These are phyloP conservation scores for Drosophila auraria DNA, from an alignment of 1,140 invertebrate genomes.

Conservation along the genomic window DNA sequence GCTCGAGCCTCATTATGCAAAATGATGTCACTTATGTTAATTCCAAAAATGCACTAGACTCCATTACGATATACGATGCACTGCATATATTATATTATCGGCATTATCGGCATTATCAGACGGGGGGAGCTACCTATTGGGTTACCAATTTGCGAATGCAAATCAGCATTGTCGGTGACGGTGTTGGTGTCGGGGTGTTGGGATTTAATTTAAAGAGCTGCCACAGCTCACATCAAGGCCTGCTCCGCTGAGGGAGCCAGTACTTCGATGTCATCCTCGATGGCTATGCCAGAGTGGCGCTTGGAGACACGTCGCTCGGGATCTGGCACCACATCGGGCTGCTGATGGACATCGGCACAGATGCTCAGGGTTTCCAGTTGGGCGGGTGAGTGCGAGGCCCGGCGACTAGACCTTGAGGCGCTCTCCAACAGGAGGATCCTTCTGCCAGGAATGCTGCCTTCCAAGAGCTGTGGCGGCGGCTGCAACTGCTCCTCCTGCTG, in stretches of 20 bases:
- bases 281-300: slow-evolving; percentile 34
- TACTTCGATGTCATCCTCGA: slow-evolving; percentile 56
- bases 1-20: slow-evolving; percentile 34
- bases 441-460: not conserved
- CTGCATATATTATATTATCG: slow-evolving; percentile 21
- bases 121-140: slow-evolving; percentile 33
- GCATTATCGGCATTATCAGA: not conserved
- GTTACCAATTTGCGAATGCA: slow-evolving; percentile 73
- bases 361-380: slow-evolving; percentile 41
- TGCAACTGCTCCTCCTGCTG: not conserved
- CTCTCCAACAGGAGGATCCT: not conserved
- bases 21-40: slow-evolving; percentile 51
- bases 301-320: not conserved
- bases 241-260: slow-evolving; percentile 8
- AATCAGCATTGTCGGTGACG: slow-evolving; percentile 28
- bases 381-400: slow-evolving; percentile 56
- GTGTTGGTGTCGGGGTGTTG: too few species aligned
- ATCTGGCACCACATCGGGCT: not conserved
- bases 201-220: slow-evolving; percentile 16
- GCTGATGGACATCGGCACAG: slow-evolving; percentile 50
- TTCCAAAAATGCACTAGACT: slow-evolving; percentile 26
- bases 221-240: slow-evolving; percentile 26
- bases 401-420: not conserved
- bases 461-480: not conserved
- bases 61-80: not conserved